phyloP scores from a whole-genome alignment of 2,113 vertebrate species.

The Hyla sarda region DNA sequence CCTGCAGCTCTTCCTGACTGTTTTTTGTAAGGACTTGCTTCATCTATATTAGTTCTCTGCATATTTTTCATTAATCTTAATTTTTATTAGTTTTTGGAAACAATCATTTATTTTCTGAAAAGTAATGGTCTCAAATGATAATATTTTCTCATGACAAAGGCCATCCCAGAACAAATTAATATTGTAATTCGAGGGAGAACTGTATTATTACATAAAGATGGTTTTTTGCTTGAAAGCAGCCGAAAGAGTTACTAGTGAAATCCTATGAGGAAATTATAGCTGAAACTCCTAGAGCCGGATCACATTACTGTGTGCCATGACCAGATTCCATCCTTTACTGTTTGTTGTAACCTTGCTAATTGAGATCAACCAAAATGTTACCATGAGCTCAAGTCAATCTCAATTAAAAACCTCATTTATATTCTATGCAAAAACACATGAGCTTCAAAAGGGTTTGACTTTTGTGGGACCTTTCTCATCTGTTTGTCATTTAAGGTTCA shows the following conservation, averaged over 20 bases:
- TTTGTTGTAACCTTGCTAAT: conserved; percentile 84
- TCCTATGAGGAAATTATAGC: conserved; percentile 2
- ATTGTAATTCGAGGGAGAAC: no score
- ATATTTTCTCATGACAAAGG: no score
- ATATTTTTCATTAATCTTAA: no score
- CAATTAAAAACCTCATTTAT: conserved; percentile 92
- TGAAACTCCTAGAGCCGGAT: conserved; percentile 62
- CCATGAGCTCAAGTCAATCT: conserved; percentile 84
- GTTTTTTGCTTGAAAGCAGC: conserved; percentile 27
- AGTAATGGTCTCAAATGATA: no score
- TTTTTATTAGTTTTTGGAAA: no score
- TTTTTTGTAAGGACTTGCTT: no score
- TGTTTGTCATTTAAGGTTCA: conserved; percentile 90
- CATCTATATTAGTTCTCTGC: no score
- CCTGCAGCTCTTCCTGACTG: no score
- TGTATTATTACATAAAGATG: not conserved
- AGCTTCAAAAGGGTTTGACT: conserved; percentile 82
- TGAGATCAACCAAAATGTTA: conserved; percentile 84
- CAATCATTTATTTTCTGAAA: no score
- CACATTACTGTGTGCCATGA: conserved; percentile 69
- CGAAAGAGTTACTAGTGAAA: conserved; percentile 59
- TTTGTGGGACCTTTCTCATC: conserved; percentile 83
- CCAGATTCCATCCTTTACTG: conserved; percentile 80
- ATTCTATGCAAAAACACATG: conserved; percentile 81
- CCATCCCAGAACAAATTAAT: no score